These are phyloP conservation scores for Urocitellus parryii DNA, from an alignment of 2,113 vertebrate genomes.

Conservation along the genomic window DNA sequence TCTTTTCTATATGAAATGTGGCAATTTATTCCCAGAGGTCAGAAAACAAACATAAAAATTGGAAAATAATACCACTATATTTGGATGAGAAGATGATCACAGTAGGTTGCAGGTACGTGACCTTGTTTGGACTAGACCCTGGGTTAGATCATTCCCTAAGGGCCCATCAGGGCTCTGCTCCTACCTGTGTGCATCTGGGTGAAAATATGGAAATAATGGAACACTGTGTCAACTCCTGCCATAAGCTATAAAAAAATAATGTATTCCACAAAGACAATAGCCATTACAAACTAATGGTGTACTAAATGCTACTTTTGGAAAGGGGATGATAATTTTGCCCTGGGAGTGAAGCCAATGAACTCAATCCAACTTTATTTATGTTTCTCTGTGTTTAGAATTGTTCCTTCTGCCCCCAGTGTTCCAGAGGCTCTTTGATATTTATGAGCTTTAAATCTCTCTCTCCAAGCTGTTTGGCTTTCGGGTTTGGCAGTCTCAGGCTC, in stretches of 20 bases:
- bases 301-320: constrained; percentile 72
- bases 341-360: constrained; percentile 63
- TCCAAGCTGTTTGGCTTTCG: constrained; percentile 66
- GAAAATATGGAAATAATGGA: constrained; percentile 37
- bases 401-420: constrained; percentile 59
- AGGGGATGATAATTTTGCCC: constrained; percentile 67
- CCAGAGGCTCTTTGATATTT: constrained; percentile 73
- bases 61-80: background rate
- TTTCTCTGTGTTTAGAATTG: constrained; percentile 70
- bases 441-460: constrained; percentile 71
- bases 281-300: constrained; percentile 65
- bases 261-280: constrained; percentile 73
- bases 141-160: background rate
- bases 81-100: background rate
- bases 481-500: constrained; percentile 24
- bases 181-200: constrained; percentile 1
- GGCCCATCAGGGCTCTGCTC: background rate
- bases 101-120: background rate
- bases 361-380: constrained; percentile 72
- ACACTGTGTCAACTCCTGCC: constrained; percentile 51
- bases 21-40: background rate
- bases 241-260: constrained; percentile 72
- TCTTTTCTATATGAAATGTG: background rate
- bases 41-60: background rate
- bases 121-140: background rate